Evolutionary conservation across 2,888 invertebrate species (phyloP).

Genomic region (Molanna angustata): DNA sequence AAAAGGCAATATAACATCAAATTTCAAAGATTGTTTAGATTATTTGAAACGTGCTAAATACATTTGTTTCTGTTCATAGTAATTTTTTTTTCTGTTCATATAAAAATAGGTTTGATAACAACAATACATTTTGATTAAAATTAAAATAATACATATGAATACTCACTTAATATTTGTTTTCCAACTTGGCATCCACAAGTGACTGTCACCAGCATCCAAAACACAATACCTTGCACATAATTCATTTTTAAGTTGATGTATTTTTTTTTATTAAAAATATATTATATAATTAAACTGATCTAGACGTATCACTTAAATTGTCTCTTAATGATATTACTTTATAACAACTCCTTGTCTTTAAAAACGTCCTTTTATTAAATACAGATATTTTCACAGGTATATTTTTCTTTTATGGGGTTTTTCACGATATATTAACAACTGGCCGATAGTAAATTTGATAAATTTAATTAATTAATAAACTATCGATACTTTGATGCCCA

Average conservation of each 20-base stretch:
- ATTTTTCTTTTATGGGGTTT: too few species aligned
- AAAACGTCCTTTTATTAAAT: slow-evolving; percentile 21
- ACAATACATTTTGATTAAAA: too few species aligned
- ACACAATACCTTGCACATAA: slow-evolving; percentile 43
- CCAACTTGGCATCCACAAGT: slow-evolving; percentile 52
- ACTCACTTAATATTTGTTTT: slow-evolving; percentile 53
- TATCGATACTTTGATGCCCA: slow-evolving; percentile 29
- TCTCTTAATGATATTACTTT: background rate
- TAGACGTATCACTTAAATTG: slow-evolving; percentile 11
- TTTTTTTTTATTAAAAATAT: background rate
- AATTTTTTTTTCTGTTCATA: too few species aligned
- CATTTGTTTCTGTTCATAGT: too few species aligned
- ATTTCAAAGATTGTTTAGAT: too few species aligned
- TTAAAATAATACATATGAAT: too few species aligned
- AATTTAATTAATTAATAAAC: slow-evolving; percentile 7
- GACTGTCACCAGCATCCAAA: slow-evolving; percentile 43
- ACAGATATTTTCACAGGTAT: slow-evolving; percentile 9
- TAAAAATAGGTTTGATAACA: too few species aligned
- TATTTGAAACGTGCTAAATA: too few species aligned
- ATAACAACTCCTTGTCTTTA: background rate
- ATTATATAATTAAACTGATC: slow-evolving; percentile 11
- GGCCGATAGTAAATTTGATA: slow-evolving; percentile 17
- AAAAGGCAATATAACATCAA: too few species aligned
- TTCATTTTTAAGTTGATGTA: slow-evolving; percentile 22
- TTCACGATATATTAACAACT: slow-evolving; percentile 22